phyloP scores from a whole-genome alignment of 2,113 vertebrate genomes.

The Urocitellus parryii region DNA sequence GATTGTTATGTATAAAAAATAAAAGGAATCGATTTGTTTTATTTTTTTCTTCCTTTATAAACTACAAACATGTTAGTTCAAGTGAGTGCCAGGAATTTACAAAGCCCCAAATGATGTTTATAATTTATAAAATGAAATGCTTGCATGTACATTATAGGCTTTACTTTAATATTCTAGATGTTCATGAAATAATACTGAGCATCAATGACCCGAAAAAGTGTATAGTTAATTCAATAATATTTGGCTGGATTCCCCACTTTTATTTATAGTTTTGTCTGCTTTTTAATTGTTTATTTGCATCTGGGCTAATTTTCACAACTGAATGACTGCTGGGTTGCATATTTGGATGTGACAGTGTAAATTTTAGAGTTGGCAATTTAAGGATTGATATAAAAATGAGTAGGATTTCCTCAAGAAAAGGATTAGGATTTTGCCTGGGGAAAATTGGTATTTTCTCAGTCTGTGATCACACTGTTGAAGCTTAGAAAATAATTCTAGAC shows the following conservation, averaged over 20 bases:
- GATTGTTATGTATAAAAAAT: background rate
- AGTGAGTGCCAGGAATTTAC: background rate
- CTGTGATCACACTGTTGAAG: slow-evolving; percentile 59
- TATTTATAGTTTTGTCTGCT: slow-evolving; percentile 33
- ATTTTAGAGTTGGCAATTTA: slow-evolving; percentile 64
- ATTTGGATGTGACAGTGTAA: slow-evolving; percentile 24
- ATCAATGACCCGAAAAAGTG: background rate
- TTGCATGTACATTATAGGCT: background rate
- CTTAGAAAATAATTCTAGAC: slow-evolving; percentile 63
- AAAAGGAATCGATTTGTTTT: background rate
- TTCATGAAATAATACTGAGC: slow-evolving; percentile 52
- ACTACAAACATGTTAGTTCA: slow-evolving; percentile 5
- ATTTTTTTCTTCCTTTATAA: slow-evolving; percentile 15
- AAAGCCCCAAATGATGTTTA: background rate
- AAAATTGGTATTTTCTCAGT: slow-evolving; percentile 77
- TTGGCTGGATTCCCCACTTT: slow-evolving; percentile 51
- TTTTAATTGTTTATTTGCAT: slow-evolving; percentile 44
- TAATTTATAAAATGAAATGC: slow-evolving; percentile 36
- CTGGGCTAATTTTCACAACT: slow-evolving; percentile 11
- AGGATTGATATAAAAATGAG: slow-evolving; percentile 66
- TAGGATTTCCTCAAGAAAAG: slow-evolving; percentile 64
- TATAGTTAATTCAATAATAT: slow-evolving; percentile 21
- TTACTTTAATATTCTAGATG: slow-evolving; percentile 32
- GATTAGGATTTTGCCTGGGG: slow-evolving; percentile 68
- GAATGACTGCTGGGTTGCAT: background rate